phyloP scores from a whole-genome alignment of 2,888 invertebrate genomes.

The Laspeyria flexula region DNA sequence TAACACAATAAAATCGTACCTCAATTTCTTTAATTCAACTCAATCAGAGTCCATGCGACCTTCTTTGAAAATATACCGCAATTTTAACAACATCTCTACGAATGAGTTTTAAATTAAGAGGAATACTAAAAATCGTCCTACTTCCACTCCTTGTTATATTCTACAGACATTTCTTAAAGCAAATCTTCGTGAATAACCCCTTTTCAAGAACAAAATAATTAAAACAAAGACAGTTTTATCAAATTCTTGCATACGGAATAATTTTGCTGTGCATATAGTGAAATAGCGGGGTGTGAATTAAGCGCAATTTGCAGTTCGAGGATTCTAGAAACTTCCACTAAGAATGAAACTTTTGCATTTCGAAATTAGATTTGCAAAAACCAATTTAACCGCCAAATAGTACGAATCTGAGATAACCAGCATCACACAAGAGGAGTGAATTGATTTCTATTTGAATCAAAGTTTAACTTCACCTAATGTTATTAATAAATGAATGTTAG shows the following conservation, averaged over 20 bases:
- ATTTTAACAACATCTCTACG: too few species aligned
- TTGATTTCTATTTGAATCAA: constrained; percentile 21
- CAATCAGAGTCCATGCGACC: too few species aligned
- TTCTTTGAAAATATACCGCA: too few species aligned
- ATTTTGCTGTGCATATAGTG: constrained; percentile 8
- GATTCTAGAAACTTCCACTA: constrained; percentile 30
- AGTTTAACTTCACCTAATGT: not conserved
- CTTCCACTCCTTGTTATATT: not conserved
- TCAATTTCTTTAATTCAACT: too few species aligned
- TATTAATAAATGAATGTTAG: too few species aligned
- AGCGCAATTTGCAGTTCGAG: constrained; percentile 26
- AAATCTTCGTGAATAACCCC: not conserved
- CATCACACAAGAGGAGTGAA: constrained; percentile 2
- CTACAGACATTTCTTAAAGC: not conserved
- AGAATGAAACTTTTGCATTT: constrained; percentile 37
- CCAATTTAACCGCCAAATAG: constrained; percentile 39
- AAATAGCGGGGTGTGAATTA: constrained; percentile 21
- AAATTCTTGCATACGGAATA: constrained; percentile 9
- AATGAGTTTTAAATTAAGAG: not conserved
- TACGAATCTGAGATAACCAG: constrained; percentile 22
- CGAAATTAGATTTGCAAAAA: constrained; percentile 41
- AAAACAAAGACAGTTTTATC: constrained; percentile 5
- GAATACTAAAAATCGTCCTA: not conserved
- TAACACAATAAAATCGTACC: too few species aligned
- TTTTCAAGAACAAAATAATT: constrained; percentile 3